phyloP scores from a whole-genome alignment of 2,888 invertebrate genomes.

The Anaspis maculata region DNA sequence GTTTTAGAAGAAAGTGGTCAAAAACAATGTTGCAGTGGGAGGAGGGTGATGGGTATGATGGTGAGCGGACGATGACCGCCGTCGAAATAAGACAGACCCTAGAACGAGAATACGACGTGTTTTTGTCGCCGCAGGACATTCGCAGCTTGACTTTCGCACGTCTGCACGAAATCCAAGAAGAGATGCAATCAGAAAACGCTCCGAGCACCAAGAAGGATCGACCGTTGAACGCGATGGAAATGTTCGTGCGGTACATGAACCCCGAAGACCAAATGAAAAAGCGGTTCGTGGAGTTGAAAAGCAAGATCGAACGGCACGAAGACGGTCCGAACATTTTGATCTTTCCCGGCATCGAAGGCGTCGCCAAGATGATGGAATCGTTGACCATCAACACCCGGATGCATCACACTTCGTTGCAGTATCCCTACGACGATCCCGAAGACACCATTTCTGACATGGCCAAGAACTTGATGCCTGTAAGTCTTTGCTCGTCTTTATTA shows the following conservation, averaged over 20 bases:
- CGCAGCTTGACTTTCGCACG: not conserved
- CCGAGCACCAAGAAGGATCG: not conserved
- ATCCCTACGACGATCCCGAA: too few species aligned
- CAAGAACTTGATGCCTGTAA: too few species aligned
- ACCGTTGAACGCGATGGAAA: not conserved
- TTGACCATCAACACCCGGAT: slow-evolving; percentile 46
- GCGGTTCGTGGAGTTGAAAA: not conserved
- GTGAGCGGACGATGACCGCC: too few species aligned
- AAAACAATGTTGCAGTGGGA: too few species aligned
- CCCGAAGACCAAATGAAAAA: not conserved
- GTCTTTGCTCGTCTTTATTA: too few species aligned
- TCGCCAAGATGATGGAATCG: slow-evolving; percentile 47
- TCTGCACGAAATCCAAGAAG: too few species aligned
- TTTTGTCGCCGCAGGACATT: not conserved
- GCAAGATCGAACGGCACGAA: slow-evolving; percentile 2
- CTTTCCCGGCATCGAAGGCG: too few species aligned
- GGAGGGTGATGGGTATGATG: too few species aligned
- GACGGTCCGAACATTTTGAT: slow-evolving; percentile 43
- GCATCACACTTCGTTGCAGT: slow-evolving; percentile 30
- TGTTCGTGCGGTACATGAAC: not conserved
- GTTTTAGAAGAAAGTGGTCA: slow-evolving; percentile 3
- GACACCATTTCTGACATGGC: slow-evolving; percentile 48
- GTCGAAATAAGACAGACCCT: slow-evolving; percentile 29
- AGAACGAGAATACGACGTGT: not conserved
- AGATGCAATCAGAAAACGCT: not conserved